These are phyloP conservation scores for Platypus cylindrus DNA, from an alignment of 2,888 invertebrate species.

Conservation along the genomic window DNA sequence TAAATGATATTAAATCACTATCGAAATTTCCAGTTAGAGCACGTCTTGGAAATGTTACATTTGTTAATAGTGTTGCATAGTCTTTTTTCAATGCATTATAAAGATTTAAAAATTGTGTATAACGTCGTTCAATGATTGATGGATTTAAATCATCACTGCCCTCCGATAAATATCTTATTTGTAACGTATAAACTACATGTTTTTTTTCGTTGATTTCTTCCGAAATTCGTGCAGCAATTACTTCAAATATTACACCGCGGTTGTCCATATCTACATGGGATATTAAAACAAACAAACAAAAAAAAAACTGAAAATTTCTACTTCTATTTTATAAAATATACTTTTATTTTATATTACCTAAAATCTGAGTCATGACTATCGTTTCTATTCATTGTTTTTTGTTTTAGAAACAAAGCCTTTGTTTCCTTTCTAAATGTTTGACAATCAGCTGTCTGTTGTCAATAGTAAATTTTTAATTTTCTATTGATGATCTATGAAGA, in stretches of 20 bases:
- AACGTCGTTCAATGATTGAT: slow-evolving; percentile 53
- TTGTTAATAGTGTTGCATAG: slow-evolving; percentile 40
- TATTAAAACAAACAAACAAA: too few species aligned
- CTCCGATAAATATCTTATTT: slow-evolving; percentile 48
- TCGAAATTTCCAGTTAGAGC: slow-evolving; percentile 53
- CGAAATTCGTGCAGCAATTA: slow-evolving; percentile 52
- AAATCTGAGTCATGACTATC: too few species aligned
- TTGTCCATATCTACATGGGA: slow-evolving; percentile 21
- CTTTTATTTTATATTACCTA: too few species aligned
- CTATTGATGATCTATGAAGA: too few species aligned
- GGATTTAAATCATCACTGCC: slow-evolving; percentile 43
- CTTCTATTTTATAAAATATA: too few species aligned
- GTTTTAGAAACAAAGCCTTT: too few species aligned
- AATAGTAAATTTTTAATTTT: too few species aligned
- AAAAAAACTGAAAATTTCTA: too few species aligned
- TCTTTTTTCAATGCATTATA: slow-evolving; percentile 49
- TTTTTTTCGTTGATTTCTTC: slow-evolving; percentile 46
- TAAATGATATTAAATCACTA: slow-evolving; percentile 47
- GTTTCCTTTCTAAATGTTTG: too few species aligned
- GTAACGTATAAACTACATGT: slow-evolving; percentile 56
- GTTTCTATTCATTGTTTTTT: too few species aligned
- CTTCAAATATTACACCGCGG: slow-evolving; percentile 47
- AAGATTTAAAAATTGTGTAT: slow-evolving; percentile 57
- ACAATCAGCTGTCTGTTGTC: too few species aligned
- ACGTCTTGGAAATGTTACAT: slow-evolving; percentile 54